phyloP scores from a whole-genome alignment of 2,888 invertebrate genomes.

The Drosophila lutescens region DNA sequence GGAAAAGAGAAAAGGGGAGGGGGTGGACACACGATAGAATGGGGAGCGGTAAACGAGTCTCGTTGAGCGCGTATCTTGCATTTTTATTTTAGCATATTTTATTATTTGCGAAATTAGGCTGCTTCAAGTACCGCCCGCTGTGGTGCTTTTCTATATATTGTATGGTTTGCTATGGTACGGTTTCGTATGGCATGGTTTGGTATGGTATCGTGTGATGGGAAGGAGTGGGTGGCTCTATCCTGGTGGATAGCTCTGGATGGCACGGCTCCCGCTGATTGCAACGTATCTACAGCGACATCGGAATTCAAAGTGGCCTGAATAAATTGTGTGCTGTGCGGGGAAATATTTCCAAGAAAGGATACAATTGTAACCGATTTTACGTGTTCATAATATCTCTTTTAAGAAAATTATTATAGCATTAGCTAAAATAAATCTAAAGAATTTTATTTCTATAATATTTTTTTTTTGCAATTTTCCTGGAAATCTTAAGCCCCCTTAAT shows the following conservation, averaged over 20 bases:
- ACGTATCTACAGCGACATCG: constrained; percentile 34
- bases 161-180: neutral
- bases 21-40: neutral
- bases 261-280: constrained; percentile 55
- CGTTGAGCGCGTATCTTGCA: constrained; percentile 38
- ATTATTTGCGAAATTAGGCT: constrained; percentile 70
- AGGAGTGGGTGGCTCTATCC: constrained; percentile 25
- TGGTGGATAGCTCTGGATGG: constrained; percentile 52
- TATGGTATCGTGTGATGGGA: neutral
- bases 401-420: no score
- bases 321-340: constrained; percentile 51
- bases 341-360: constrained; percentile 19
- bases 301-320: constrained; percentile 42
- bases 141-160: constrained; percentile 2
- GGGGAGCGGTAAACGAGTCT: constrained; percentile 32
- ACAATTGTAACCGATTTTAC: neutral
- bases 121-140: constrained; percentile 43
- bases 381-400: neutral
- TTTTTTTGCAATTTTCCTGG: no score
- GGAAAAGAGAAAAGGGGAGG: neutral
- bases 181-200: neutral
- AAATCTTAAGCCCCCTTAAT: no score
- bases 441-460: no score
- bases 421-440: no score
- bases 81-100: constrained; percentile 70